Conservation (phyloP, 2,888 invertebrate genomes). For the Podabrus alpinus region DNA sequence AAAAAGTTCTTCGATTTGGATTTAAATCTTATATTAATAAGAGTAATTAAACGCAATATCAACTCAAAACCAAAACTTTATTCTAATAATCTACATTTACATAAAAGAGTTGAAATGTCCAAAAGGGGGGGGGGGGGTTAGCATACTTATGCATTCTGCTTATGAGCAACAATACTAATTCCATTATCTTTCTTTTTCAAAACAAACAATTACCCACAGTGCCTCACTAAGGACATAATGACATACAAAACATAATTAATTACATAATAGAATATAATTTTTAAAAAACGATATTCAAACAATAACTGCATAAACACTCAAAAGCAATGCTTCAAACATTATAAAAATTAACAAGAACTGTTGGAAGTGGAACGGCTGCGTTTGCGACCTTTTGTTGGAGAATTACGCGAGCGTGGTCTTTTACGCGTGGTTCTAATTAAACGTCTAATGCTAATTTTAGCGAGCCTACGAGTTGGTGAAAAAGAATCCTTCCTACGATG, state of each 20-base stretch:
- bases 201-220: no score
- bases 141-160: neutral
- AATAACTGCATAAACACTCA: neutral
- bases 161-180: neutral
- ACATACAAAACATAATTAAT: neutral
- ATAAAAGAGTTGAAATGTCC: neutral
- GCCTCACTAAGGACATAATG: no score
- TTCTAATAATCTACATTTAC: neutral
- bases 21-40: no score
- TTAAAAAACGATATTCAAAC: no score
- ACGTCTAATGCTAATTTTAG: constrained; percentile 57
- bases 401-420: constrained; percentile 62
- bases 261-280: neutral
- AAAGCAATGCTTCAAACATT: neutral
- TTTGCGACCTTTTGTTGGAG: constrained; percentile 67
- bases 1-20: no score
- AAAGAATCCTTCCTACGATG: constrained; percentile 73
- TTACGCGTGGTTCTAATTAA: constrained; percentile 64
- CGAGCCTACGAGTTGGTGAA: constrained; percentile 61
- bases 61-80: neutral
- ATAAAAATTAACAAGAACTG: constrained; percentile 64
- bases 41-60: neutral
- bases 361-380: constrained; percentile 76
- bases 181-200: no score
- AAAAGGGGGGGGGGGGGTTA: neutral